Base-by-base conservation (phyloP, 2,888 invertebrate genomes). In the Tenthredo livida region DNA sequence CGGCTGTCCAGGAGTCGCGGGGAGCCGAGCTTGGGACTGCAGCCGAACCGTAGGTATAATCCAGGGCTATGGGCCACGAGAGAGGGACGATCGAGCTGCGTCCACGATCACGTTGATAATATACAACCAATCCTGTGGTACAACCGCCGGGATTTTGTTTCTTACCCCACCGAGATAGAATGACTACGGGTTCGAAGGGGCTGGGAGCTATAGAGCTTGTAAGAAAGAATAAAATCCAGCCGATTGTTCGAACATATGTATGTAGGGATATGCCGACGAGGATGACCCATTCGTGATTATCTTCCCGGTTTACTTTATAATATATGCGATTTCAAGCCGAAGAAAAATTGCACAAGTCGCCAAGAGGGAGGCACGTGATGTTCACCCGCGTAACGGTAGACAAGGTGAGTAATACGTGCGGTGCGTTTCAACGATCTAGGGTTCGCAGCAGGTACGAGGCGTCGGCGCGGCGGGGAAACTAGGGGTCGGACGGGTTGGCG, bases 301-400 rank as follows among this genome's bases (percentile, higher is more conserved):
- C 70, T n/a, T 25, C 21, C 72, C 1, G 25, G 17, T 25, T 10
- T 17, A 9, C 21, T 21, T 25, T 12, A 25, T 3, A 47, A 21
- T 43, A 0, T 37, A 25, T 73, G 40, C 21, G 29, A 43, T 67
- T 67, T 15, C 12, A 67, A 15, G 25, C 72, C 12, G 72, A 21
- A 43, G 40, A 43, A 40, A 43, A 67, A 72, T 2, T 72, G 40
- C 43, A 54, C 15, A 15, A 43, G 25, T 2, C 17, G 47, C 75
- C 21, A 9, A 21, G 75, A n/a, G 47, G 21, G 25, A 47, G 75
- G 9, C 25, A n/a, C 21, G 4, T 77, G 33, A 37, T 21, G 17
- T 25, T 77, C 50, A 17, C n/a, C 17, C 15, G 77, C 50, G 54
- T 77, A 77, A 77, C 77, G 77, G 77, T 54, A 54, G 47, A 77